Evolutionary conservation across 2,113 vertebrate species (phyloP).

Genomic region (Sclerurus mexicanus): DNA sequence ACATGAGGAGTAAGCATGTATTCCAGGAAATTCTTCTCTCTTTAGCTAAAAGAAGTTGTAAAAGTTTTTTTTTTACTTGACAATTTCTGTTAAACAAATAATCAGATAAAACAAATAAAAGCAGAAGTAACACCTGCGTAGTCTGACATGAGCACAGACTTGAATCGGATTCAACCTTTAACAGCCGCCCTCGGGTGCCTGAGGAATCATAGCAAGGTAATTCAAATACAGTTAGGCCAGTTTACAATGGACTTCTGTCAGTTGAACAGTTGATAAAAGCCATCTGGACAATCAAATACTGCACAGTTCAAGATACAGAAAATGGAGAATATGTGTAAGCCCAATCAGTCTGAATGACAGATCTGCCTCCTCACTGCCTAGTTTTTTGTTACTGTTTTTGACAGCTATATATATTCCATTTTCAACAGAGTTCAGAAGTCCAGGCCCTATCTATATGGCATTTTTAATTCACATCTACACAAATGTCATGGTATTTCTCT

Average conservation of each 20-base stretch:
- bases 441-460: conserved; percentile 21
- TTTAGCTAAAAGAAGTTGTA: background rate
- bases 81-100: conserved; percentile 3
- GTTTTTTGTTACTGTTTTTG: conserved; percentile 23
- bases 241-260: conserved; percentile 58
- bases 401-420: conserved; percentile 38
- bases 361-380: background rate
- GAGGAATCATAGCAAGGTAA: conserved; percentile 37
- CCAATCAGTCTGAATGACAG: conserved; percentile 53
- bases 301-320: conserved; percentile 4
- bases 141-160: background rate
- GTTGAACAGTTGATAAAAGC: conserved; percentile 43
- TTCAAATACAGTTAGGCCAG: conserved; percentile 41
- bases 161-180: background rate
- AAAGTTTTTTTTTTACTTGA: background rate
- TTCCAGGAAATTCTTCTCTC: background rate
- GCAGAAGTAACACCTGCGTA: conserved; percentile 9
- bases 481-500: conserved; percentile 62
- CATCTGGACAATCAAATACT: conserved; percentile 23
- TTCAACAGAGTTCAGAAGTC: conserved; percentile 46
- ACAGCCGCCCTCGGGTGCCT: background rate
- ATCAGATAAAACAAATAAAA: conserved; percentile 43
- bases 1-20: background rate
- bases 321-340: conserved; percentile 24
- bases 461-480: conserved; percentile 58